Conservation (phyloP, 2,888 invertebrate genomes). For the Megaustenia siamemsis region DNA sequence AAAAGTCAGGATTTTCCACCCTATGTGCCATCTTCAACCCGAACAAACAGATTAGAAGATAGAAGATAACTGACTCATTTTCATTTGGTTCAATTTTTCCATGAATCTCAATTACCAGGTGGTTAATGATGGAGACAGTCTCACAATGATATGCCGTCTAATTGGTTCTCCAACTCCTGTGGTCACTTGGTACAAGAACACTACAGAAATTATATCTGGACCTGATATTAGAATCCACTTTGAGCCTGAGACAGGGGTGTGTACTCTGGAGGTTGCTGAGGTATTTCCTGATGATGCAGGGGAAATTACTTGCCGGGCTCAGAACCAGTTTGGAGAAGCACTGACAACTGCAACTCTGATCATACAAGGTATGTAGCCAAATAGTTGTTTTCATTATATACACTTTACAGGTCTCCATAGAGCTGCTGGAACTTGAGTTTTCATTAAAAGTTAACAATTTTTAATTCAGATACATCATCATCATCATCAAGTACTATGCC, state of each 20-base stretch:
- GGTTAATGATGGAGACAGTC: conserved; percentile 73
- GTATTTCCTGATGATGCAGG: conserved; percentile 98
- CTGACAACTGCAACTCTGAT: conserved; percentile 84
- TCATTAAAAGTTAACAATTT: too few relatives aligned
- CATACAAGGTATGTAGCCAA: conserved; percentile 70
- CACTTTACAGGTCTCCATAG: too few relatives aligned
- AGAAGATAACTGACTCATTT: too few relatives aligned
- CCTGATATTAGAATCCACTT: conserved; percentile 70
- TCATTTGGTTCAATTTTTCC: too few relatives aligned
- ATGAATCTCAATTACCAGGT: too few relatives aligned
- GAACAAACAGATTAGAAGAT: too few relatives aligned
- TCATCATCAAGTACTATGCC: too few relatives aligned
- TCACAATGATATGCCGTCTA: conserved; percentile 71
- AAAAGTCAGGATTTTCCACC: too few relatives aligned
- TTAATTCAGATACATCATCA: too few relatives aligned
- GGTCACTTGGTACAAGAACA: conserved; percentile 76
- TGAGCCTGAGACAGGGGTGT: conserved; percentile 75
- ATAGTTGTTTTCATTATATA: neutral
- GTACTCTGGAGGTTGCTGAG: conserved; percentile 94
- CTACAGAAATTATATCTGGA: conserved; percentile 67
- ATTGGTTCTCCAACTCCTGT: conserved; percentile 73
- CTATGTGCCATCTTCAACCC: too few relatives aligned
- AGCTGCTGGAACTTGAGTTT: neutral
- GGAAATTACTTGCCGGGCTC: conserved; percentile 95
- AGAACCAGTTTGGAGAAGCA: conserved; percentile 96